A percentile compares a stretch with the other conserved stretches of the same genome.
Evolutionary conservation across 2,113 vertebrate genomes (phyloP).

Genomic region (Erythrolamprus reginae): DNA sequence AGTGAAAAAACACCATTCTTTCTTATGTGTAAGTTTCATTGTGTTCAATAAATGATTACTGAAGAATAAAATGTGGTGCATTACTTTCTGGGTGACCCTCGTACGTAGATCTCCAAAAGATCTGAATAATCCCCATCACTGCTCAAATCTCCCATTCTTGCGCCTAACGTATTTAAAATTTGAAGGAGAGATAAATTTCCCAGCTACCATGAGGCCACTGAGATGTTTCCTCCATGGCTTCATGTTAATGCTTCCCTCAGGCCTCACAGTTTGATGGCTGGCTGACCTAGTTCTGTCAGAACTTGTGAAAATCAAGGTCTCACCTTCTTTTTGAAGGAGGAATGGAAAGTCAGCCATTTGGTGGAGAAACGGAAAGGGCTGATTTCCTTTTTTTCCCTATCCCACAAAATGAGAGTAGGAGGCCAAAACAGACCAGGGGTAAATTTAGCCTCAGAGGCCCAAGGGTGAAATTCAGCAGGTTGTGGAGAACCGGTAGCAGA

Average conservation of each 20-base stretch:
- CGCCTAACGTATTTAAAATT: slow-evolving; percentile 54
- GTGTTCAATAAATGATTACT: too few species aligned
- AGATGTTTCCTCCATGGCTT: slow-evolving; percentile 59
- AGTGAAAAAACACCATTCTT: too few species aligned
- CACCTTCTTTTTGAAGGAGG: slow-evolving; percentile 22
- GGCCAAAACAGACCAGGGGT: not conserved
- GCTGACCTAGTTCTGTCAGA: slow-evolving; percentile 52
- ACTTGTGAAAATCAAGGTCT: slow-evolving; percentile 45
- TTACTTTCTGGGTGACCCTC: too few species aligned
- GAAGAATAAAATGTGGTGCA: too few species aligned
- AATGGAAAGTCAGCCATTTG: not conserved
- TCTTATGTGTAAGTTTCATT: too few species aligned
- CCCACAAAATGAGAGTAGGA: not conserved
- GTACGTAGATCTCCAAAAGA: not conserved
- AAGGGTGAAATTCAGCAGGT: too few species aligned
- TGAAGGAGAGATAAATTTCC: not conserved
- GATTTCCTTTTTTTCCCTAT: too few species aligned
- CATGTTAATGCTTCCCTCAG: slow-evolving; percentile 28
- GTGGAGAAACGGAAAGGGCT: slow-evolving; percentile 12
- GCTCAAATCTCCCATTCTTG: slow-evolving; percentile 67
- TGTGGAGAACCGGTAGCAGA: too few species aligned
- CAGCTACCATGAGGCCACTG: slow-evolving; percentile 29
- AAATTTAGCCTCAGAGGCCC: not conserved
- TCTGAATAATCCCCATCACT: not conserved
- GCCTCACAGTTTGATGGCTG: slow-evolving; percentile 10